Conservation (phyloP, 1,140 invertebrate genomes). For the Chrysomallon squamiferum region DNA sequence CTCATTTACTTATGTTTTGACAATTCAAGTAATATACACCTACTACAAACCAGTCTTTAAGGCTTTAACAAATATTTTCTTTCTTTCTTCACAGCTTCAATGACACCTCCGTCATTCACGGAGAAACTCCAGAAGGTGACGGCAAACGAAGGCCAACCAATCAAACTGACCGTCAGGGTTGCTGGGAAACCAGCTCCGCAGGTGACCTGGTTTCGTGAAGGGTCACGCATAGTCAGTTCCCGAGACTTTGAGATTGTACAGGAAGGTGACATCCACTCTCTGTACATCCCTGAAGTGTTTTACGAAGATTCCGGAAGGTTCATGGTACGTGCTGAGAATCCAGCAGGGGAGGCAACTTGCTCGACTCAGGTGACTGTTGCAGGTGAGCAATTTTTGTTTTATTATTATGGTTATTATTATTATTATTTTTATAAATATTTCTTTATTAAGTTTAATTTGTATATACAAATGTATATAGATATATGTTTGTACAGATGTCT, state of each 20-base stretch:
- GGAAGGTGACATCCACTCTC: slow-evolving; percentile 59
- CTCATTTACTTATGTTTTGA: too few relatives aligned
- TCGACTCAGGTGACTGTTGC: slow-evolving; percentile 57
- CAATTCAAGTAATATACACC: too few relatives aligned
- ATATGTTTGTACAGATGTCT: neutral
- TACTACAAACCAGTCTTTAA: too few relatives aligned
- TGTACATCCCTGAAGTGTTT: slow-evolving; percentile 63
- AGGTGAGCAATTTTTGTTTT: too few relatives aligned
- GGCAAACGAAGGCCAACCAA: slow-evolving; percentile 61
- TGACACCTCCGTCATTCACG: slow-evolving; percentile 64
- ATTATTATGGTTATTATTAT: too few relatives aligned
- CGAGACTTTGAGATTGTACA: slow-evolving; percentile 63
- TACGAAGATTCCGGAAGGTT: slow-evolving; percentile 72
- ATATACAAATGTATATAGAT: too few relatives aligned
- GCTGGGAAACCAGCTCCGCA: slow-evolving; percentile 64
- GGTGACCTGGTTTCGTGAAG: slow-evolving; percentile 66
- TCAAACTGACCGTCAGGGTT: slow-evolving; percentile 64
- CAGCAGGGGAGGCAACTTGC: slow-evolving; percentile 57
- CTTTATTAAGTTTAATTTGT: too few relatives aligned
- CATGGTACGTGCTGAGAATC: slow-evolving; percentile 63
- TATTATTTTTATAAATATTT: neutral
- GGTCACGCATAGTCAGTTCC: slow-evolving; percentile 55
- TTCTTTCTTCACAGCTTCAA: slow-evolving; percentile 59
- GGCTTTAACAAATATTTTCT: neutral
- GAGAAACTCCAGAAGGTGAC: slow-evolving; percentile 61